phyloP scores from a whole-genome alignment of 2,888 invertebrate genomes.

The Phragmatobia fuliginosa region DNA sequence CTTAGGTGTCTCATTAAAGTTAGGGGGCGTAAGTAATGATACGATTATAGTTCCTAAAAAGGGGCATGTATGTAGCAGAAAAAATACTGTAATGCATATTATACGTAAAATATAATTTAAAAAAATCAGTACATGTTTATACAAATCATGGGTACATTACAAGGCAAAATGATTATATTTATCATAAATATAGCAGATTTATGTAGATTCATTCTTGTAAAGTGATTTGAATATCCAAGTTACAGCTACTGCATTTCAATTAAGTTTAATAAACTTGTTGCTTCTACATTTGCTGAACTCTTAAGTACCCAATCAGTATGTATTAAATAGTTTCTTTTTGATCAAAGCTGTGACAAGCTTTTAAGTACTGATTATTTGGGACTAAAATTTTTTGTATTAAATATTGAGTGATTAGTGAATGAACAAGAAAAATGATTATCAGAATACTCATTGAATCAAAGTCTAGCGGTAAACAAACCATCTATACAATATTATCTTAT shows the following conservation, averaged over 20 bases:
- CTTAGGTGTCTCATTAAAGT: too few relatives aligned
- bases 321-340: neutral
- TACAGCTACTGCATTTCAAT: constrained; percentile 51
- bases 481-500: neutral
- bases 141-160: neutral
- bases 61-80: neutral
- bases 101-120: neutral
- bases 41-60: too few relatives aligned
- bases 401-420: neutral
- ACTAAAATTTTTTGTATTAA: neutral
- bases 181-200: constrained; percentile 33
- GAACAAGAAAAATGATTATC: neutral
- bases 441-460: neutral
- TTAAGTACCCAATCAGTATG: constrained; percentile 11
- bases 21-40: too few relatives aligned
- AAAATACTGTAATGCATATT: neutral
- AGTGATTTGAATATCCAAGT: constrained; percentile 50
- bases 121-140: neutral
- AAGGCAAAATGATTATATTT: neutral
- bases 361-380: neutral
- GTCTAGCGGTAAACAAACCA: neutral
- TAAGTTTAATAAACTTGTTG: constrained; percentile 54
- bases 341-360: neutral
- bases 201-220: constrained; percentile 48
- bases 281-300: constrained; percentile 35